Conservation (phyloP, 2,888 invertebrate species). For the Heteropelma amictum region DNA sequence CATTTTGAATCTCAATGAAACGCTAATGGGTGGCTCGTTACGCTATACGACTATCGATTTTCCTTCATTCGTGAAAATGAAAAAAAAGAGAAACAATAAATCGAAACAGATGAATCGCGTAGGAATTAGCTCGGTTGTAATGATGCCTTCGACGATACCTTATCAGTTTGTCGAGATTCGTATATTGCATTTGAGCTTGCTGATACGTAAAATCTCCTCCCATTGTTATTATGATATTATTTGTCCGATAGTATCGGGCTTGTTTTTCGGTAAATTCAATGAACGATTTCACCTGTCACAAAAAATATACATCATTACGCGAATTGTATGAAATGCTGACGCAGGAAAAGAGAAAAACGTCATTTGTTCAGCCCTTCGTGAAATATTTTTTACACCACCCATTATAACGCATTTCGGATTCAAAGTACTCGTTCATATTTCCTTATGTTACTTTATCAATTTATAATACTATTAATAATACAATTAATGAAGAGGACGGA, state of each 20-base stretch:
- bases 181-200: constrained; percentile 88
- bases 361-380: neutral
- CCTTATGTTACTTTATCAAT: neutral
- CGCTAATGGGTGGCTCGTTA: constrained; percentile 11
- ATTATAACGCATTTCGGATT: constrained; percentile 44
- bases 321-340: neutral
- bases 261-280: constrained; percentile 81
- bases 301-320: constrained; percentile 24
- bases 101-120: too few relatives aligned
- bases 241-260: constrained; percentile 82
- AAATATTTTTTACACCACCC: neutral
- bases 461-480: neutral
- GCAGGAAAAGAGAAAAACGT: neutral
- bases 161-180: constrained; percentile 92
- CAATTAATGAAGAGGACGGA: neutral
- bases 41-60: too few relatives aligned
- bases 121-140: too few relatives aligned
- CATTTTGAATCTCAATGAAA: constrained; percentile 56
- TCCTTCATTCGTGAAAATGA: too few relatives aligned
- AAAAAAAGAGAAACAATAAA: too few relatives aligned
- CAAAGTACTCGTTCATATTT: constrained; percentile 21
- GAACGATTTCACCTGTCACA: constrained; percentile 77
- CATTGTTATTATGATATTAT: constrained; percentile 92
- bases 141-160: constrained; percentile 78
- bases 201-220: constrained; percentile 95